These are phyloP conservation scores for Podarcis muralis DNA, from an alignment of 2,113 vertebrate genomes.

Conservation along the genomic window DNA sequence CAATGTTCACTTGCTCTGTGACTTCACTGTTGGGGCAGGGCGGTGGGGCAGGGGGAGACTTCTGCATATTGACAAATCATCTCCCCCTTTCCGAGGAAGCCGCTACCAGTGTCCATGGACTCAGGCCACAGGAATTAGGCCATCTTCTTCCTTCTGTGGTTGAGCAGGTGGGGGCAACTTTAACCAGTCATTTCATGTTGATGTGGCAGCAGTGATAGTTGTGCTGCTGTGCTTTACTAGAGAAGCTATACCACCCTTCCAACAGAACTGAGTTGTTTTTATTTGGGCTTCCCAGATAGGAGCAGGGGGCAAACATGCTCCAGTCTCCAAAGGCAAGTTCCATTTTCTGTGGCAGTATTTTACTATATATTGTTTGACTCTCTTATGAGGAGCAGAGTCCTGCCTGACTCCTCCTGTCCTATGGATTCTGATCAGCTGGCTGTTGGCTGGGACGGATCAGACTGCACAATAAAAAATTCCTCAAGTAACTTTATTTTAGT, in stretches of 20 bases:
- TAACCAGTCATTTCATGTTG: fast-evolving
- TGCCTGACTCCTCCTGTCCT: slow-evolving; percentile 37
- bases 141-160: no score
- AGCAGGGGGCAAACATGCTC: background rate
- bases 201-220: no score
- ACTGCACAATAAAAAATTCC: slow-evolving; percentile 52
- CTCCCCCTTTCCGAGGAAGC: background rate
- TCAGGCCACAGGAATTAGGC: background rate
- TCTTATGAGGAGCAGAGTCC: slow-evolving; percentile 23
- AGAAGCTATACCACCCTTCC: background rate
- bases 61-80: background rate
- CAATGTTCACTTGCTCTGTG: background rate
- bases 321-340: background rate
- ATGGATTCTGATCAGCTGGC: slow-evolving; percentile 6
- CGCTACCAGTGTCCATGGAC: background rate
- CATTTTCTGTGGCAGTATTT: background rate
- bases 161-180: background rate
- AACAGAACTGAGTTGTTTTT: background rate
- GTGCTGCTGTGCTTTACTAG: background rate
- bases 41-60: background rate
- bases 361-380: slow-evolving; percentile 5
- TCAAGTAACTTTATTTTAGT: slow-evolving; percentile 10
- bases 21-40: no score
- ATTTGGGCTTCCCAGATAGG: background rate
- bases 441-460: slow-evolving; percentile 36